Evolutionary conservation across 2,113 vertebrate species (phyloP), one percentile per base, ranked within the genome.

Genomic region (Fukomys damarensis): DNA sequence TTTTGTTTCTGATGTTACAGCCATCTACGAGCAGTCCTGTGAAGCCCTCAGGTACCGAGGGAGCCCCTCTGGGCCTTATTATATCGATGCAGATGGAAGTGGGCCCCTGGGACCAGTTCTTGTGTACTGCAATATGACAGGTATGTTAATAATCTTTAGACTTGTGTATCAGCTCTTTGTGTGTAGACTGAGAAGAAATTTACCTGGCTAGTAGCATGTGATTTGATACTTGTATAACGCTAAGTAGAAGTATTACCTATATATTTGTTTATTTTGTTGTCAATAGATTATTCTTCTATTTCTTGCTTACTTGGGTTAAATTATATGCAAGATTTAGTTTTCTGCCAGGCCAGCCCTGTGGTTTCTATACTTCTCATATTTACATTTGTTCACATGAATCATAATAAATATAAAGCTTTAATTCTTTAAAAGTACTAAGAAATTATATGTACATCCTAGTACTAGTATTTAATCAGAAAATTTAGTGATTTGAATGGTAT

Each of bases 61-160:
- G 65, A 99, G 99, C 95, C 98, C 98, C 49, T 99, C 99, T 2
- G 99, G 99, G 24, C 98, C 98, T 97, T 99, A 99, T 97, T 98
- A 98, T 97, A 98, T 99, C 26, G 99, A 99, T 95, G 98, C 98
- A 95, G 99, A 99, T 96, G 99, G 99, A 98, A 99, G 99, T 96
- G 99, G 99, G n/a, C 98, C 99, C 49, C 97, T 99, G 97, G 97
- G 97, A 95, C 99, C 99, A 0, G 99, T 99, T 97, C 98, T 98
- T 43, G 98, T 99, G 43, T 99, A 99, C 98, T 99, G 99, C 98
- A 99, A 99, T 98, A 99, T 99, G 99, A 99, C 99, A 99, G 99
- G 99, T 99, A 98, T 98, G 98, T 82, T 98, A 88, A 97, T 94
- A 96, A 97, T 89, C 28, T 93, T 74, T 96, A n/a, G 10, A 22